Evolutionary conservation across 1,140 invertebrate species (phyloP).

Genomic region (Aphelenchoides fujianensis): DNA sequence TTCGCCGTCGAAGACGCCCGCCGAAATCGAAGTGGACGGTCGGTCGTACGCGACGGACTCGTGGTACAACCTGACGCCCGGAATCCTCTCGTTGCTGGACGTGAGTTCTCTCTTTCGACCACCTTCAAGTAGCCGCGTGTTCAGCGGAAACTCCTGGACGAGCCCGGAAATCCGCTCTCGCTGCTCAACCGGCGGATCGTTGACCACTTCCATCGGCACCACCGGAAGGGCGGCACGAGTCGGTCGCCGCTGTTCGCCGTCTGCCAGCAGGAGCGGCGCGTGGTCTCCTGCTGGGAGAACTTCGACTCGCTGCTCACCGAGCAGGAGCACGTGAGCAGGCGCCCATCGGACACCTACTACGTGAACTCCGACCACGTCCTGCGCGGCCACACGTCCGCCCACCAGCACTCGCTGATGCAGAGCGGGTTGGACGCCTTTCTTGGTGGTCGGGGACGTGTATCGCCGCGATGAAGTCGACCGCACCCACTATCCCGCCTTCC

Average conservation of each 20-base stretch:
- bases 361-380: conserved; percentile 55
- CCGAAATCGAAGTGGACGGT: conserved; percentile 5
- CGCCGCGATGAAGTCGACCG: conserved; percentile 88
- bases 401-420: conserved; percentile 81
- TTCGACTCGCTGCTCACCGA: conserved; percentile 60
- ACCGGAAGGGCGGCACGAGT: conserved; percentile 34
- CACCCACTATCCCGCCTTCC: conserved; percentile 94
- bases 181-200: conserved; percentile 54
- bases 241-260: conserved; percentile 57
- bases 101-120: conserved; percentile 15
- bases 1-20: not conserved
- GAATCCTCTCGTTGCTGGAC: not conserved
- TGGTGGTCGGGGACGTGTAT: conserved; percentile 93
- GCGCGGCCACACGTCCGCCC: conserved; percentile 85
- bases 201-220: conserved; percentile 34
- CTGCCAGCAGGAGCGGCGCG: conserved; percentile 52
- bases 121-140: conserved; percentile 19
- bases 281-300: conserved; percentile 57
- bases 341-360: conserved; percentile 59
- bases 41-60: conserved; percentile 1
- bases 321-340: conserved; percentile 55
- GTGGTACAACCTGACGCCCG: conserved; percentile 12
- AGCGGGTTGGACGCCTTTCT: conserved; percentile 85
- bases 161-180: conserved; percentile 50
- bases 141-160: conserved; percentile 27